Conservation (phyloP, 2,113 vertebrate species). For the Anarrhichthys ocellatus region DNA sequence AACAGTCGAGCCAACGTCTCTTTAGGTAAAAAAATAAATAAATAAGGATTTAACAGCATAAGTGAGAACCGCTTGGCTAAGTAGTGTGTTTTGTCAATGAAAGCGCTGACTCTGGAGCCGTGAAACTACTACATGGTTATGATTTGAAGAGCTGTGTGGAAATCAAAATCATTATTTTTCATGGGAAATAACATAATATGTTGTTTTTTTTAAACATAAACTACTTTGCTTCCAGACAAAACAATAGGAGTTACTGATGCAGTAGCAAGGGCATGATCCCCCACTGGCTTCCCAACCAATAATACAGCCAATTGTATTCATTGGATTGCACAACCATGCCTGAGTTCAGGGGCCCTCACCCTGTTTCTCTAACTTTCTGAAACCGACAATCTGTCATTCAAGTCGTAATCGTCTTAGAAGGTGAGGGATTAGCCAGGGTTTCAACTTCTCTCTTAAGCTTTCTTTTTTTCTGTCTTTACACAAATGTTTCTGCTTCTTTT, state of each 20-base stretch:
- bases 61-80: conserved; percentile 13
- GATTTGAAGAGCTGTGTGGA: neutral
- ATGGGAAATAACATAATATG: neutral
- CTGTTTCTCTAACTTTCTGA: neutral
- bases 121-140: neutral
- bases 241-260: neutral
- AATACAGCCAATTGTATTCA: neutral
- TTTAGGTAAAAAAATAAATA: conserved; percentile 34
- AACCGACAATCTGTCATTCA: neutral
- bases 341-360: neutral
- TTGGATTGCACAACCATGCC: neutral
- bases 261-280: neutral
- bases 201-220: neutral
- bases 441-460: neutral
- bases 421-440: neutral
- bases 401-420: neutral
- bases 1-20: conserved; percentile 8
- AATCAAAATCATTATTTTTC: neutral
- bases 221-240: neutral
- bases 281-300: conserved; percentile 1
- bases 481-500: neutral
- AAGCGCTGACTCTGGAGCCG: conserved; percentile 1
- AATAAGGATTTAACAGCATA: conserved; percentile 28
- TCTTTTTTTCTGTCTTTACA: neutral
- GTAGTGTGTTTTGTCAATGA: conserved; percentile 31